These are phyloP conservation scores for Chloroclystis v-ata DNA, from an alignment of 2,888 invertebrate genomes.

Conservation along the genomic window DNA sequence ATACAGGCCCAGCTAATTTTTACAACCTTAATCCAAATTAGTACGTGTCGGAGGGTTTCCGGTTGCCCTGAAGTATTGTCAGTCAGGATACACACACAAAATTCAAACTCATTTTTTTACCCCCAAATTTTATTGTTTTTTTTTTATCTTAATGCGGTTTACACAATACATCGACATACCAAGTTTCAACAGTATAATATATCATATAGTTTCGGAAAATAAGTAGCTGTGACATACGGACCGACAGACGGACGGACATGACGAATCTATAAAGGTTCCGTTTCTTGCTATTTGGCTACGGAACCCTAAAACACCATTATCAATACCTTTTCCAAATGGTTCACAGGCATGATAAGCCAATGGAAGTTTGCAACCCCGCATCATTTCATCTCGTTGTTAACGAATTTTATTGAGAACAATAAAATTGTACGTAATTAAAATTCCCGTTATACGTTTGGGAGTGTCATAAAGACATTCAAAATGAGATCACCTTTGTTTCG, in stretches of 20 bases:
- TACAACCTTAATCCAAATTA: slow-evolving; percentile 27
- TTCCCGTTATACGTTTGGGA: slow-evolving; percentile 20
- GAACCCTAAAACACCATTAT: too few species aligned
- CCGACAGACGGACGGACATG: too few species aligned
- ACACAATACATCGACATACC: too few species aligned
- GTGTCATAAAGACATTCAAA: slow-evolving; percentile 23
- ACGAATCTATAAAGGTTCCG: too few species aligned
- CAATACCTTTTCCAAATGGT: background rate
- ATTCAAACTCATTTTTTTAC: too few species aligned
- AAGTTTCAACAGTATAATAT: too few species aligned
- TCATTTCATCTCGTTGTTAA: slow-evolving; percentile 19
- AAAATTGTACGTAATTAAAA: slow-evolving; percentile 12
- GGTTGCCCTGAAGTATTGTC: slow-evolving; percentile 14
- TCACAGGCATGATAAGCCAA: too few species aligned
- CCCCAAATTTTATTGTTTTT: background rate
- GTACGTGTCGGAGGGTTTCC: slow-evolving; percentile 25
- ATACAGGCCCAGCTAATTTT: slow-evolving; percentile 26
- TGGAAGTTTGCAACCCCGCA: background rate
- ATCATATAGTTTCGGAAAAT: too few species aligned
- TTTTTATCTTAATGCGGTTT: too few species aligned
- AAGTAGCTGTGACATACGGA: too few species aligned
- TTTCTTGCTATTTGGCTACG: too few species aligned
- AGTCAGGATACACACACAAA: too few species aligned
- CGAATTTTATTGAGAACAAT: slow-evolving; percentile 13
- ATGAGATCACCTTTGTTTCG: slow-evolving; percentile 25